Conservation (phyloP, 2,888 invertebrate species). For the Gastracanthus pulcherrimus region DNA sequence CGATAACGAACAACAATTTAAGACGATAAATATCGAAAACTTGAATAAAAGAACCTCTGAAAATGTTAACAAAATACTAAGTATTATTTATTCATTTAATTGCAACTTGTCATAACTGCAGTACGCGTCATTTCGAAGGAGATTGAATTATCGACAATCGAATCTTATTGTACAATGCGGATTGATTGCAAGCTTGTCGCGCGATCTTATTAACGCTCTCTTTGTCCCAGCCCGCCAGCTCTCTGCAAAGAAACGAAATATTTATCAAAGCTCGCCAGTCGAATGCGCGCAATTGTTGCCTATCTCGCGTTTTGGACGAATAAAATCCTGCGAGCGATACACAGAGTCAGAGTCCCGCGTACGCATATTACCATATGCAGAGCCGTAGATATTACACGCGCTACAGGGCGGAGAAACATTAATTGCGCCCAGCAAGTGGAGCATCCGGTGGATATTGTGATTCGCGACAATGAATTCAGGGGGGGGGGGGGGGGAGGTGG, state of each 20-base stretch:
- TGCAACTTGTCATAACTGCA: too few species aligned
- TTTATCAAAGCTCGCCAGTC: not conserved
- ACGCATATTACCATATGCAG: not conserved
- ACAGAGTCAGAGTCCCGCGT: too few species aligned
- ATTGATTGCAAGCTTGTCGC: not conserved
- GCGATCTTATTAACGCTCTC: not conserved
- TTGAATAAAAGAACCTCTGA: not conserved
- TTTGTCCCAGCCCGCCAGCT: not conserved
- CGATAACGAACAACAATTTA: too few species aligned
- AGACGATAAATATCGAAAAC: too few species aligned
- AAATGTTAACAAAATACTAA: too few species aligned
- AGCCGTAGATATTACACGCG: not conserved
- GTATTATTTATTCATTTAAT: too few species aligned
- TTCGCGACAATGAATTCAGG: slow-evolving; percentile 33
- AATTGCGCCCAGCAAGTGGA: slow-evolving; percentile 19
- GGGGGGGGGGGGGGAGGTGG: not conserved
- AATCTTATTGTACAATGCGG: not conserved
- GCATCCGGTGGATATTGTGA: slow-evolving; percentile 19
- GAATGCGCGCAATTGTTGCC: not conserved
- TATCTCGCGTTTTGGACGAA: not conserved
- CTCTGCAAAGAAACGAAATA: not conserved
- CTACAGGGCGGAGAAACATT: slow-evolving; percentile 8
- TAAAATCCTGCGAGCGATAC: not conserved
- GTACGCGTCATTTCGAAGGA: too few species aligned
- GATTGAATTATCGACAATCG: not conserved